Evolutionary conservation across 1,140 invertebrate species (phyloP), one percentile per base, ranked within the genome.

Genomic region (Philotrypesis tridentata): DNA sequence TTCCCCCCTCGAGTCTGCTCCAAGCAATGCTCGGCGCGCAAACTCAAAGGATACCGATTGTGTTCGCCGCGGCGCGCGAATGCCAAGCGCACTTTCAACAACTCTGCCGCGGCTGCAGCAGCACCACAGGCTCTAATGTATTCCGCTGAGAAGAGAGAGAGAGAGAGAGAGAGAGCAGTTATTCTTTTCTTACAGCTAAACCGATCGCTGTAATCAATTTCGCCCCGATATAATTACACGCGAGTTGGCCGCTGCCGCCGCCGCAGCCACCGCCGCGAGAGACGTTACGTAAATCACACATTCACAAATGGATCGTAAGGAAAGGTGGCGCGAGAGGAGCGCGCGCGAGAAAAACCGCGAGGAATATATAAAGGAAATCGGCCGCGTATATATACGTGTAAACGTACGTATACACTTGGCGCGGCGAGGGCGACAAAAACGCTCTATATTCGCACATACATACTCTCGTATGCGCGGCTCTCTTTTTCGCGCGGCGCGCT

Each of bases 131-230:
- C n/a, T n/a, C n/a, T n/a, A n/a, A n/a, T n/a, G n/a, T n/a, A n/a
- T n/a, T n/a, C n/a, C n/a, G n/a, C n/a, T n/a, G n/a, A n/a, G n/a
- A n/a, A n/a, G n/a, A n/a, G n/a, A n/a, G n/a, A n/a, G n/a, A n/a
- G n/a, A n/a, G n/a, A n/a, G n/a, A n/a, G n/a, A n/a, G n/a, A 17
- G 17, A 3, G 14, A 33, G 25, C 31, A 31, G 14, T 21, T 33
- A 29, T 21, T 55, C n/a, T 6, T 55, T n/a, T 55, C 48, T n/a
- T n/a, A n/a, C 7, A 55, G 48, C 48, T 43, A 8, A 7, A 55
- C 48, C 48, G 33, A 71, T 71, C 33, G 68, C 8, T 55, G 55
- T 55, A 73, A 73, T 73, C 71, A 73, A 73, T 73, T 73, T 73
- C 23, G 25, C 1, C 25, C 71, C 23, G 14, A 55, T 73, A 48